Evolutionary conservation across 2,113 vertebrate species (phyloP), one percentile per base, ranked within the genome.

Genomic region (Erinaceus europaeus): DNA sequence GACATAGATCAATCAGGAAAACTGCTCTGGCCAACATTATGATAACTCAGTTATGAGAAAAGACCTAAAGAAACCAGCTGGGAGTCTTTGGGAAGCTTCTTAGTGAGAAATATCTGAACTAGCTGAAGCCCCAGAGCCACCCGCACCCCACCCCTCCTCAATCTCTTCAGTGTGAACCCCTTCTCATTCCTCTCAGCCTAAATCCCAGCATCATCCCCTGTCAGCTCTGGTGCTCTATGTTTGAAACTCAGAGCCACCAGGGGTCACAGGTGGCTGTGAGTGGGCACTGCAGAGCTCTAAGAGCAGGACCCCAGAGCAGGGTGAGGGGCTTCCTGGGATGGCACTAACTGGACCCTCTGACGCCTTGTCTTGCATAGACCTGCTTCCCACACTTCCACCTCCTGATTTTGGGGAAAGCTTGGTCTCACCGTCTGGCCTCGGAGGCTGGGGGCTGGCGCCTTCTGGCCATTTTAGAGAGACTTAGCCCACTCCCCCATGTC

Each of bases 401-500:
- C n/a, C n/a, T n/a, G n/a, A n/a, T n/a, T n/a, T n/a, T n/a, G n/a
- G n/a, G n/a, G n/a, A n/a, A n/a, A n/a, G n/a, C n/a, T n/a, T n/a
- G n/a, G n/a, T n/a, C n/a, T n/a, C n/a, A n/a, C n/a, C n/a, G n/a
- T n/a, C n/a, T n/a, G n/a, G n/a, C n/a, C n/a, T n/a, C n/a, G n/a
- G 4, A 2, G 20, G 23, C 68, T 80, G 29, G 91, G 94, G 93
- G 79, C 86, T 40, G 74, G 42, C n/a, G 80, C 89, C 94, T 95
- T 95, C 90, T 94, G 88, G 76, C 95, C 94, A 81, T 94, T 96
- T 91, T 93, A 88, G 79, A 92, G 94, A 92, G n/a, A 88, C 92
- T 95, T 86, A 95, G 92, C 94, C 94, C 93, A 93, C 94, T 91
- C 93, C 91, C 89, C 93, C 76, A 65, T 94, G 97, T 97, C 94